Evolutionary conservation across 2,888 invertebrate genomes (phyloP), one percentile per base, ranked within the genome.

Genomic region (Caenorhabditis wallacei): DNA sequence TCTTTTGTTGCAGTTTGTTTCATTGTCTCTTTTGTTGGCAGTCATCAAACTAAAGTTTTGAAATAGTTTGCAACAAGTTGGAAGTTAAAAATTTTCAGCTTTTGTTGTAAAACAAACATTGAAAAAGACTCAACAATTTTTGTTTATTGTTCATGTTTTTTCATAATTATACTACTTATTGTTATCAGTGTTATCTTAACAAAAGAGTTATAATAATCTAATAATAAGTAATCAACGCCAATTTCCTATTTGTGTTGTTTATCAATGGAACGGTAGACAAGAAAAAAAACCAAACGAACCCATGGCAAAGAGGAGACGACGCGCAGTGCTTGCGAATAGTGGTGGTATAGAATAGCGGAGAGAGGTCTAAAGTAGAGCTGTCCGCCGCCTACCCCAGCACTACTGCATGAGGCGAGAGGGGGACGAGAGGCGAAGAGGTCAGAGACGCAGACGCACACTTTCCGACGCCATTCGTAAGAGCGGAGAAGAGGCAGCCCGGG

Each of bases 311-410:
- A 63, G 66, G 53, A 66, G 82, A 78, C 76, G 74, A 71, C 72
- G 78, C 76, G 82, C 76, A 78, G 82, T 78, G 78, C 82, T 78
- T 66, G 78, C 72, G 82, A 82, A 82, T 78, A 71, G 76, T 82
- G 74, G 76, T 82, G 82, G 82, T 82, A 78, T 78, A 72, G 82
- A 82, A 78, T 68, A 78, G 82, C 78, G 78, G 70, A 82, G 76
- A 82, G 76, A 76, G 82, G 82, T 71, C 75, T 71, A 76, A 82
- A 71, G 76, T 71, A 82, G 76, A 82, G 76, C 71, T 79, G 79
- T 80, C 80, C 80, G 78, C 64, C 78, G 80, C 80, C 80, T 69
- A 79, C 80, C 72, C 79, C 80, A 53, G 80, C 68, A 80, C 80
- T 74, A 80, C 80, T 72, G 72, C 72, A 80, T 79, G 71, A 43